Evolutionary conservation across 2,797 vertebrate species (phyloP).

Genomic region (Pseudocheirus occidentalis): DNA sequence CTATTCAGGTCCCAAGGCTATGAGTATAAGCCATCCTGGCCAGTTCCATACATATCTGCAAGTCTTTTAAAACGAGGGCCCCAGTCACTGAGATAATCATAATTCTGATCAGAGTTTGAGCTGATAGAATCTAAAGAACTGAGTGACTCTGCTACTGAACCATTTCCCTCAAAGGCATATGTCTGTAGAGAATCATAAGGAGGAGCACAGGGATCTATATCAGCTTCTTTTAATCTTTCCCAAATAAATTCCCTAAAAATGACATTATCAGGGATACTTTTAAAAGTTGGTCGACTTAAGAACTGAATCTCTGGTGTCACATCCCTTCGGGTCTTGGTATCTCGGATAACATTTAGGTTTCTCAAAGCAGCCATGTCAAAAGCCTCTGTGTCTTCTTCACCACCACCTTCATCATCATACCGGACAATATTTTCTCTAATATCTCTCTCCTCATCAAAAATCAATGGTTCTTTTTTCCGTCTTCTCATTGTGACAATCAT

Average conservation of each 20-base stretch:
- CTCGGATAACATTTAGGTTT: slow-evolving; percentile 93
- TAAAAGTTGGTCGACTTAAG: slow-evolving; percentile 90
- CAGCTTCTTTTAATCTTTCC: slow-evolving; percentile 95
- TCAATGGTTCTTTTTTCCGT: slow-evolving; percentile 93
- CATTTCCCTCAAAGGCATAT: slow-evolving; percentile 95
- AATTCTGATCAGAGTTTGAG: slow-evolving; percentile 97
- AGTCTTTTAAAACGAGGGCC: slow-evolving; percentile 97
- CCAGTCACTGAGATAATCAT: slow-evolving; percentile 98
- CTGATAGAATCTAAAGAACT: slow-evolving; percentile 96
- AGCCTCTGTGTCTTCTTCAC: slow-evolving; percentile 97
- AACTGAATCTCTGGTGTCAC: slow-evolving; percentile 94
- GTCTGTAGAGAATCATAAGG: slow-evolving; percentile 98
- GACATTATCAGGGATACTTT: slow-evolving; percentile 93
- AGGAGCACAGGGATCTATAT: slow-evolving; percentile 92
- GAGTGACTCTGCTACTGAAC: slow-evolving; percentile 94
- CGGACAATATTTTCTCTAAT: slow-evolving; percentile 96
- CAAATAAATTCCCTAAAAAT: slow-evolving; percentile 98
- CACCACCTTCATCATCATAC: slow-evolving; percentile 96
- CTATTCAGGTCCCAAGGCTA: slow-evolving; percentile 86
- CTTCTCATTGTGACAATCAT: slow-evolving; percentile 94
- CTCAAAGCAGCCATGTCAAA: slow-evolving; percentile 97
- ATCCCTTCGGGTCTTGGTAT: slow-evolving; percentile 91
- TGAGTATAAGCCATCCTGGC: slow-evolving; percentile 89
- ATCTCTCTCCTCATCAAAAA: slow-evolving; percentile 95
- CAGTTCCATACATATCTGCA: slow-evolving; percentile 95